A percentile compares a stretch with the other conserved stretches of the same genome.
phyloP scores from a whole-genome alignment of 2,888 invertebrate species.

The Clusia tigrina region DNA sequence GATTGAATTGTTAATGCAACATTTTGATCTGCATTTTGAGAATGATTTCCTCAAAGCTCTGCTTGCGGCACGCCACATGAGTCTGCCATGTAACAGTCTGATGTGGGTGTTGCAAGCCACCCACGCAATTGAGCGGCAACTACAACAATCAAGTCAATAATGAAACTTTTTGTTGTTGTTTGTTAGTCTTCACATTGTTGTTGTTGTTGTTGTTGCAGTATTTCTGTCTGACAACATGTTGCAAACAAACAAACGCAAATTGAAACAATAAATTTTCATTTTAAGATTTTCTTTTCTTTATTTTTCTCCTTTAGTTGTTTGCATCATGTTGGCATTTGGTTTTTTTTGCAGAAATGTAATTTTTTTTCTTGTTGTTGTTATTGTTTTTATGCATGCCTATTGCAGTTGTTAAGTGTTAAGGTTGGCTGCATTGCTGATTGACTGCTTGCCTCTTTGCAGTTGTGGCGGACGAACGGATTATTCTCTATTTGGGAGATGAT shows the following conservation, averaged over 20 bases:
- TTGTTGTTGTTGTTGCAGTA: not conserved
- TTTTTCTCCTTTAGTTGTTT: too few species aligned
- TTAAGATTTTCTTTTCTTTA: too few species aligned
- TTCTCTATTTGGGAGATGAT: too few species aligned
- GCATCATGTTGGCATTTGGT: not conserved
- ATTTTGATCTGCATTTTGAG: conserved; percentile 1
- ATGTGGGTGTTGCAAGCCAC: not conserved
- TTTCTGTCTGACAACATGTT: not conserved
- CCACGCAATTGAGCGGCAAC: not conserved
- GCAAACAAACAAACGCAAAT: conserved; percentile 4
- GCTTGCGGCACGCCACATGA: not conserved
- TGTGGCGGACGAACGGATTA: too few species aligned
- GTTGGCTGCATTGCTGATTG: conserved; percentile 8
- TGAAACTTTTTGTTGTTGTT: not conserved
- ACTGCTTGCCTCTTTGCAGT: too few species aligned
- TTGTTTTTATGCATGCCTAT: too few species aligned
- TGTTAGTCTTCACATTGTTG: not conserved
- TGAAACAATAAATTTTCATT: conserved; percentile 4
- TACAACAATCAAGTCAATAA: not conserved
- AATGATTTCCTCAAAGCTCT: not conserved
- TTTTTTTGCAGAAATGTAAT: too few species aligned
- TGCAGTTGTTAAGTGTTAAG: not conserved
- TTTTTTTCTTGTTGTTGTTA: not conserved
- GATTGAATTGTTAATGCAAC: conserved; percentile 8
- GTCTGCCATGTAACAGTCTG: not conserved